Percentiles rank a stretch among this genome's conserved stretches.
Conservation (phyloP, 2,113 vertebrate genomes). For the Pristiophorus japonicus region DNA sequence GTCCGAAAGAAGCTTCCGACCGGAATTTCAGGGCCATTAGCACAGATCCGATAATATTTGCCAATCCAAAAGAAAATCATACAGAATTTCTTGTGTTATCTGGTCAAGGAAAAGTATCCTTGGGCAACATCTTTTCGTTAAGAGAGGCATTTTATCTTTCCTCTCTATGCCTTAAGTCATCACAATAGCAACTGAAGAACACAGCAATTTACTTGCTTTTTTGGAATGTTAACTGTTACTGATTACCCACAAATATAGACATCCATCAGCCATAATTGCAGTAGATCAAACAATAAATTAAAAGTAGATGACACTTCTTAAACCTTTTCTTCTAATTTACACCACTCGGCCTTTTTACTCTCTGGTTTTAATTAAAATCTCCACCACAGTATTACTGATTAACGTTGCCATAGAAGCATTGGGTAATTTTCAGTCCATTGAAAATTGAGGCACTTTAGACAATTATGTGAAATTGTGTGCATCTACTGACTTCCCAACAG, state of each 20-base stretch:
- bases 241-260: background rate
- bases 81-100: background rate
- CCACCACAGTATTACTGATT: background rate
- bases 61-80: background rate
- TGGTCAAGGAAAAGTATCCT: background rate
- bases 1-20: too few species aligned
- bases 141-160: background rate
- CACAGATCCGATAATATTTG: background rate
- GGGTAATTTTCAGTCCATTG: background rate
- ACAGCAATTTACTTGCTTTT: background rate
- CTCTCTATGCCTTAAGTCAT: background rate
- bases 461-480: background rate
- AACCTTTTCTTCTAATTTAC: background rate
- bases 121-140: background rate
- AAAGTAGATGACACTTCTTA: background rate
- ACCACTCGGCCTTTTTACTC: background rate
- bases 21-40: too few species aligned
- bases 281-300: background rate
- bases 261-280: background rate
- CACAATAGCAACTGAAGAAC: background rate
- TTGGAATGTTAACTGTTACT: background rate
- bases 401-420: background rate
- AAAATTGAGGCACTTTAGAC: background rate
- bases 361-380: background rate
- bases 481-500: background rate